phyloP scores from a whole-genome alignment of 2,888 invertebrate genomes.

The Coenonympha arcania region DNA sequence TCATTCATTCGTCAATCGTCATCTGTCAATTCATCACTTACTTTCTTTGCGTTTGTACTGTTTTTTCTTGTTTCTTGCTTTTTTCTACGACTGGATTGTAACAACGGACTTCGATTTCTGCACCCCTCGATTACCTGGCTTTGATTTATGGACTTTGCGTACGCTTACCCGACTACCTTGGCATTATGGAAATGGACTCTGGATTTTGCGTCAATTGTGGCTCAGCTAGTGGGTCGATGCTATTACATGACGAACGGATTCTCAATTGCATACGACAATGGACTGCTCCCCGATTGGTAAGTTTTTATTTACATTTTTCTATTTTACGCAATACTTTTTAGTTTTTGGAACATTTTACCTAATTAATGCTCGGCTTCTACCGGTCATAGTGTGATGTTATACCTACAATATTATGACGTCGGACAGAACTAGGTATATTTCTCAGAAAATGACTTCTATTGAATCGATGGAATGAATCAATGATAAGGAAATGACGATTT shows the following conservation, averaged over 20 bases:
- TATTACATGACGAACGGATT: slow-evolving; percentile 4
- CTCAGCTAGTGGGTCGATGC: slow-evolving; percentile 4
- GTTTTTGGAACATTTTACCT: not conserved
- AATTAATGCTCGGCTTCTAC: not conserved
- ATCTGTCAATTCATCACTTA: too few species aligned
- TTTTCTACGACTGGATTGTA: not conserved
- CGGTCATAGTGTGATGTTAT: too few species aligned
- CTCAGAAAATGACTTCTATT: too few species aligned
- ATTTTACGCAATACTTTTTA: not conserved
- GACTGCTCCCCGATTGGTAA: slow-evolving; percentile 2
- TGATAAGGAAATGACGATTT: too few species aligned
- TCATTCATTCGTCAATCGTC: too few species aligned
- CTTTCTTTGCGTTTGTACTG: too few species aligned
- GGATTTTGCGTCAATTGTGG: slow-evolving; percentile 9
- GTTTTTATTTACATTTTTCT: not conserved
- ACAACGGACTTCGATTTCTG: not conserved
- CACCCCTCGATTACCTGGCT: not conserved
- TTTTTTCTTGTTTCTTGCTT: too few species aligned
- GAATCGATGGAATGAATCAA: too few species aligned
- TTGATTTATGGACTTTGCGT: not conserved
- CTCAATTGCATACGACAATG: slow-evolving; percentile 3
- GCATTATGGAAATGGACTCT: slow-evolving; percentile 3
- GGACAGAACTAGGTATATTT: too few species aligned
- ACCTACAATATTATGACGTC: too few species aligned
- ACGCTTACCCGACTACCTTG: not conserved